These are phyloP conservation scores for Drosophila littoralis DNA, from an alignment of 1,140 invertebrate genomes.

Conservation along the genomic window DNA sequence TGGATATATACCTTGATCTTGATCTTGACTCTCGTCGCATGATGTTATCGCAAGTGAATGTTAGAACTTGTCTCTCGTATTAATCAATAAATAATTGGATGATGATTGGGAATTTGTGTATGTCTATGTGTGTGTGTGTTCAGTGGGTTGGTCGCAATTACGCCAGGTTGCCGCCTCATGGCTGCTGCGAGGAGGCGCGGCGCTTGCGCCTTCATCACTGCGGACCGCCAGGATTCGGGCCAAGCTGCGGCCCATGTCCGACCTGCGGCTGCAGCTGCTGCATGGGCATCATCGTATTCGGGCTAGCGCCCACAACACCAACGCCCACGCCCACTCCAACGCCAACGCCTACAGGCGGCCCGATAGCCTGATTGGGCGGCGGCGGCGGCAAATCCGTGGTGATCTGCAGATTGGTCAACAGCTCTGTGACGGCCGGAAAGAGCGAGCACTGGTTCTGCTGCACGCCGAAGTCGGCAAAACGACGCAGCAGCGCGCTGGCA, in stretches of 20 bases:
- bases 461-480: slow-evolving; percentile 87
- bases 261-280: slow-evolving; percentile 78
- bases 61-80: slow-evolving; percentile 26
- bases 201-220: slow-evolving; percentile 84
- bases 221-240: slow-evolving; percentile 74
- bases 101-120: slow-evolving; percentile 10
- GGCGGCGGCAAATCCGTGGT: slow-evolving; percentile 88
- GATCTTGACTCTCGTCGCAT: slow-evolving; percentile 17
- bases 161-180: slow-evolving; percentile 43
- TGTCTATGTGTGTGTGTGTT: slow-evolving; percentile 1
- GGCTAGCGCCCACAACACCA: slow-evolving; percentile 84
- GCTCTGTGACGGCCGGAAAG: slow-evolving; percentile 94
- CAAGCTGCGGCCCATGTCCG: slow-evolving; percentile 68
- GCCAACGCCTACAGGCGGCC: slow-evolving; percentile 55
- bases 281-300: slow-evolving; percentile 86
- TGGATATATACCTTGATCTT: slow-evolving; percentile 21
- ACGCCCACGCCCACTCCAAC: slow-evolving; percentile 51
- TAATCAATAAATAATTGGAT: slow-evolving; percentile 49
- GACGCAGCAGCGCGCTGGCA: slow-evolving; percentile 88
- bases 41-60: slow-evolving; percentile 11
- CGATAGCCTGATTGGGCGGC: slow-evolving; percentile 69
- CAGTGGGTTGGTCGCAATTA: slow-evolving; percentile 31
- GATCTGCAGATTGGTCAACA: slow-evolving; percentile 91
- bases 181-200: slow-evolving; percentile 76
- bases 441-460: slow-evolving; percentile 92